Evolutionary conservation across 1,140 invertebrate genomes (phyloP).

Genomic region (Brachionus asplanchnoidis): DNA sequence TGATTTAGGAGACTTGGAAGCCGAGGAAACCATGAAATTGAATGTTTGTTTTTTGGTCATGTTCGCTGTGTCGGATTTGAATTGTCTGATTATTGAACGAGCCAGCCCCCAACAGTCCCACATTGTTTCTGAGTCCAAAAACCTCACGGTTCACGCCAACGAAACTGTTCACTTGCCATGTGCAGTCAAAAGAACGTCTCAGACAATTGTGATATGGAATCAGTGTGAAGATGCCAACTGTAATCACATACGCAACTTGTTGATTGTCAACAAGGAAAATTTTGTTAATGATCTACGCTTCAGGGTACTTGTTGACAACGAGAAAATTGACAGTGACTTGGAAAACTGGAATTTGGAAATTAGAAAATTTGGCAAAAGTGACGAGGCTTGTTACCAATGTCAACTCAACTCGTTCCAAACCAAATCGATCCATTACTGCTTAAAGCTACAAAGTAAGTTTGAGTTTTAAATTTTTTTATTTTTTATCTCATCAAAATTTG

Average conservation of each 20-base stretch:
- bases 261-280: slow-evolving; percentile 39
- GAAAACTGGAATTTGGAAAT: slow-evolving; percentile 38
- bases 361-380: slow-evolving; percentile 29
- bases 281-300: slow-evolving; percentile 29
- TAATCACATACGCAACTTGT: not conserved
- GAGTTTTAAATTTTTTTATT: too few relatives aligned
- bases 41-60: not conserved
- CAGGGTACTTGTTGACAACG: not conserved
- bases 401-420: not conserved
- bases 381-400: slow-evolving; percentile 39
- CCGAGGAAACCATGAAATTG: not conserved
- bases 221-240: slow-evolving; percentile 20
- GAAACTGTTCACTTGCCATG: slow-evolving; percentile 35
- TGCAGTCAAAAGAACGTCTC: not conserved
- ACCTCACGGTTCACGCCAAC: slow-evolving; percentile 32
- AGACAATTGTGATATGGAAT: slow-evolving; percentile 37
- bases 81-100: not conserved
- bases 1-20: not conserved
- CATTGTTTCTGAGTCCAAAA: slow-evolving; percentile 6
- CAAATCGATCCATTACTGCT: slow-evolving; percentile 28
- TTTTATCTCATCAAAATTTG: too few relatives aligned
- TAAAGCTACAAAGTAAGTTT: slow-evolving; percentile 13
- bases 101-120: not conserved
- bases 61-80: not conserved
- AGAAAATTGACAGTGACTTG: not conserved